Evolutionary conservation across 53 echinoderm and acorn worm species (phyloP), one percentile per base, ranked within the genome.

Genomic region (Luidia sarsii): DNA sequence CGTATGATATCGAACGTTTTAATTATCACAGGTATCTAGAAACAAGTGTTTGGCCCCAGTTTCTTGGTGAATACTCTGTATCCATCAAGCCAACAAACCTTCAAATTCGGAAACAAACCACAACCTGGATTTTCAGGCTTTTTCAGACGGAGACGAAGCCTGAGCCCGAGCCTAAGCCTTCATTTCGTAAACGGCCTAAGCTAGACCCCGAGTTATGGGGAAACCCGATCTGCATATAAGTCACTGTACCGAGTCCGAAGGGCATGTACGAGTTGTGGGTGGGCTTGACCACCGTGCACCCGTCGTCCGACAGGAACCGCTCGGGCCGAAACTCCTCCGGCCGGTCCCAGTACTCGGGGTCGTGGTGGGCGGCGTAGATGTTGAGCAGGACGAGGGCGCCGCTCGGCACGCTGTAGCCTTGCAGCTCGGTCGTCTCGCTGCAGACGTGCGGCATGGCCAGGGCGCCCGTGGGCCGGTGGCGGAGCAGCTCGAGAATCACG

Each of bases 291-390:
- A 80, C 87, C 24, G 33, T 41, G 64, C 73, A 71, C 48, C 86
- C 79, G 33, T 82, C 72, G 20, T 30, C 37, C 16, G 71, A 69
- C 28, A 87, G 56, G 45, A 87, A 87, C 34, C 88, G 33, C 25
- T 82, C 82, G 15, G 88, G 88, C 38, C 64, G 82, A 63, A 87
- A 87, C 30, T n/a, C 7, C 13, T 64, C 74, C 2, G 88, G 88
- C 0, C 82, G 46, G 1, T 57, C 64, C 88, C 88, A 87, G 9
- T 82, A 72, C 13, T 31, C 64, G 2, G 82, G 71, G 25, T 87
- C 88, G 64, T 82, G 82, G 62, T 82, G 88, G 38, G 82, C 88
- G 20, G 88, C 82, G 65, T 72, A 87, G 24, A 82, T 31, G 67
- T 87, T 82, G 0, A 72, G 64, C 15, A 87, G 24, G 14, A 87